Evolutionary conservation across 2,797 vertebrate species (phyloP).

Genomic region (Harpagifer antarcticus): DNA sequence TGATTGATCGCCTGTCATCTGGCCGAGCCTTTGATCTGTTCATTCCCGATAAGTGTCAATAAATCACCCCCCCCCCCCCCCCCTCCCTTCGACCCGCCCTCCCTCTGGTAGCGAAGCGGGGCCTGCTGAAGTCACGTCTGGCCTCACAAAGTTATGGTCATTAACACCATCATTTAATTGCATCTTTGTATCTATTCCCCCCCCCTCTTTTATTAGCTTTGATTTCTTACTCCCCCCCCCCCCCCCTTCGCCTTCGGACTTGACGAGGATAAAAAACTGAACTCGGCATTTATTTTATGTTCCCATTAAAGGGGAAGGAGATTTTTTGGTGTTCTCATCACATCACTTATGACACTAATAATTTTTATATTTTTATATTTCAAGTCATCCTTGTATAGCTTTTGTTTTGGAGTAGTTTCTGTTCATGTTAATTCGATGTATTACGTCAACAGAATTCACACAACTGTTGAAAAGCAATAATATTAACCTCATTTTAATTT

Average conservation of each 20-base stretch:
- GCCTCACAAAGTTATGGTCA: conserved; percentile 82
- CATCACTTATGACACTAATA: neutral
- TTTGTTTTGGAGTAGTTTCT: neutral
- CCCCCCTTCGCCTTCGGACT: neutral
- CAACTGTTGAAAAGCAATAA: too few species aligned
- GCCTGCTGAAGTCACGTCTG: conserved; percentile 89
- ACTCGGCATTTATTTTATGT: conserved; percentile 13
- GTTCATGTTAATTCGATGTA: too few species aligned
- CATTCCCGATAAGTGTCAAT: conserved; percentile 97
- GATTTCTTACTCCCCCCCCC: conserved; percentile 24
- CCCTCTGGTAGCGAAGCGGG: conserved; percentile 79
- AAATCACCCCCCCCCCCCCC: conserved; percentile 84
- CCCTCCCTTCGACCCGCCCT: conserved; percentile 64
- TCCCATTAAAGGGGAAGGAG: neutral
- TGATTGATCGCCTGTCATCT: conserved; percentile 96
- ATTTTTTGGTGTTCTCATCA: conserved; percentile 1
- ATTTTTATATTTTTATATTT: conserved; percentile 13
- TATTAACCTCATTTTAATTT: neutral
- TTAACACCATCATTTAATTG: conserved; percentile 76
- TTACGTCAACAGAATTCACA: too few species aligned
- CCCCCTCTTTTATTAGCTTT: conserved; percentile 25
- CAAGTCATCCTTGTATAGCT: neutral
- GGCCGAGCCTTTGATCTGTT: conserved; percentile 87
- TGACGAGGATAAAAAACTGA: neutral
- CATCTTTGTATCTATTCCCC: conserved; percentile 43